Percentiles rank a stretch among this genome's conserved stretches.
These are phyloP conservation scores for Typhlichthys subterraneus DNA, from an alignment of 2,797 vertebrate genomes.

Conservation along the genomic window DNA sequence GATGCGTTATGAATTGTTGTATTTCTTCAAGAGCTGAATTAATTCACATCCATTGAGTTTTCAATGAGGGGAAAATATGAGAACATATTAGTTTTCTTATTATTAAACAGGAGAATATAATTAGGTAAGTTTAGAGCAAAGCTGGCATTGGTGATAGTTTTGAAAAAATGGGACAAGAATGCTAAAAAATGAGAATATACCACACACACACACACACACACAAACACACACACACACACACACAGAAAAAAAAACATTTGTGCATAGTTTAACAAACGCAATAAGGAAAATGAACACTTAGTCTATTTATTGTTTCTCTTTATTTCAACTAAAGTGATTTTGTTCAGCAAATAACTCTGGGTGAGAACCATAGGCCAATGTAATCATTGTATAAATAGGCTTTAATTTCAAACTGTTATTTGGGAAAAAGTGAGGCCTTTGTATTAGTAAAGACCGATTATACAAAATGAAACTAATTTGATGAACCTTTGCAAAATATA, in stretches of 20 bases:
- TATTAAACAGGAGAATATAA: slow-evolving; percentile 12
- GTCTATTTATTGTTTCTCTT: background rate
- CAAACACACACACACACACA: slow-evolving; percentile 6
- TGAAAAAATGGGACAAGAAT: too few relatives aligned
- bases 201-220: background rate
- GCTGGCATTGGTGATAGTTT: slow-evolving; percentile 13
- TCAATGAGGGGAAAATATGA: slow-evolving; percentile 6
- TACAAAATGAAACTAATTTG: background rate
- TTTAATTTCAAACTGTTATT: background rate
- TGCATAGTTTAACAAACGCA: background rate
- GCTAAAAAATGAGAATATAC: too few relatives aligned
- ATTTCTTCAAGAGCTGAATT: slow-evolving; percentile 1
- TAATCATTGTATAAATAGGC: background rate
- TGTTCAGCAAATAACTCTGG: background rate
- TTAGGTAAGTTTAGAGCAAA: slow-evolving; percentile 3
- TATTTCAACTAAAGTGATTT: background rate
- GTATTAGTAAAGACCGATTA: background rate
- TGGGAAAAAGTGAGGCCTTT: background rate
- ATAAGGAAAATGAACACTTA: background rate
- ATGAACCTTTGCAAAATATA: too few relatives aligned
- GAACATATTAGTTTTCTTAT: slow-evolving; percentile 13
- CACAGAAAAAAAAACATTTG: background rate
- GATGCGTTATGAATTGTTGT: background rate
- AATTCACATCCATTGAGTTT: slow-evolving; percentile 23
- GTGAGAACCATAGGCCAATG: background rate